These are phyloP conservation scores for Scatophagus argus DNA, from an alignment of 2,113 vertebrate species.

Conservation along the genomic window DNA sequence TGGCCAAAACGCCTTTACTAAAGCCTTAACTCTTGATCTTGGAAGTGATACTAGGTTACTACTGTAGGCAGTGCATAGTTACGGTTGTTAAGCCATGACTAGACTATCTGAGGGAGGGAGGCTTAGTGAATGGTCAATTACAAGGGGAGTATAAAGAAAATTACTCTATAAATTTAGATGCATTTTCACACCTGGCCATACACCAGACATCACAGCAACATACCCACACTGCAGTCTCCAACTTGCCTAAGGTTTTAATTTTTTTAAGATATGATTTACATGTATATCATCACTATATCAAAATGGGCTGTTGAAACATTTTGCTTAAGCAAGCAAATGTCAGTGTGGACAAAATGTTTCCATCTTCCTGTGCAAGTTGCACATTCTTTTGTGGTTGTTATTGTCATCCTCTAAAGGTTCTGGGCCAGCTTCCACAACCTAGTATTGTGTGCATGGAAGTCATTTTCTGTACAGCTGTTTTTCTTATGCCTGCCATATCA, in stretches of 20 bases:
- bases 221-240: slow-evolving; percentile 12
- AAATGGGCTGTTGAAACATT: slow-evolving; percentile 54
- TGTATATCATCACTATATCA: slow-evolving; percentile 36
- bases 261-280: slow-evolving; percentile 34
- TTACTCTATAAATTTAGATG: neutral
- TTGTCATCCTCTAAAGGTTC: slow-evolving; percentile 43
- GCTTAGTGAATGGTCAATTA: slow-evolving; percentile 12
- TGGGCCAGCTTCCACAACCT: slow-evolving; percentile 45
- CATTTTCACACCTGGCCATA: slow-evolving; percentile 16
- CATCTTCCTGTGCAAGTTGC: slow-evolving; percentile 43
- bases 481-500: slow-evolving; percentile 61
- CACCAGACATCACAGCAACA: neutral
- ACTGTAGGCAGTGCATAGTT: neutral
- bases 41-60: neutral
- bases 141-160: neutral
- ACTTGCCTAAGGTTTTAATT: slow-evolving; percentile 64
- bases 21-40: neutral
- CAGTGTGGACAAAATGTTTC: slow-evolving; percentile 67
- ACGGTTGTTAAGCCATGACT: neutral
- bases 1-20: neutral
- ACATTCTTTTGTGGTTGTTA: slow-evolving; percentile 39
- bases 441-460: slow-evolving; percentile 68
- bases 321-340: slow-evolving; percentile 45
- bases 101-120: neutral
- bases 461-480: slow-evolving; percentile 54